Base-by-base conservation (phyloP, 2,888 invertebrate genomes). In the Harmothoe impar region DNA sequence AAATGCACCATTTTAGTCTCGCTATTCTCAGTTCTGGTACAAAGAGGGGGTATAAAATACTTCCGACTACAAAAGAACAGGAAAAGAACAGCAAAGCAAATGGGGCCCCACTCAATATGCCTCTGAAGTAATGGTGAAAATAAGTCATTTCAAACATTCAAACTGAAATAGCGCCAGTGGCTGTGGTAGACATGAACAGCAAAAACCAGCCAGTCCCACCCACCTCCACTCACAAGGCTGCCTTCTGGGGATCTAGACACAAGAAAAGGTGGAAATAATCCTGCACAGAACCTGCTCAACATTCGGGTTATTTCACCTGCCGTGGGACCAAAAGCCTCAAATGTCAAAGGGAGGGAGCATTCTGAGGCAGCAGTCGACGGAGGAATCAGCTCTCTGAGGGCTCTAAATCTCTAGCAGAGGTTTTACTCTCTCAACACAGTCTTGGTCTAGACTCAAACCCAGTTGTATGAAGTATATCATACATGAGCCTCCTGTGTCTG, bases 41-140 rank as follows among this genome's bases (percentile, higher is more conserved):
- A 43, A 10, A 43, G 10, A 43, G 3, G 43, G 3, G 43, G 10
- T 7, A 43, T 43, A 43, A 43, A 43, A 43, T 43, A 43, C 5
- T 7, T 43, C 43, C 43, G 10, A 43, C 43, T 10, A 43, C 43
- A 62, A 3, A 62, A 20, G 62, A 62, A 3, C 15, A 1, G 20
- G 62, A 62, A 62, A 62, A 20, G 15, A 62, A n/a, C 0, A 12
- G 7, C 7, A n/a, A n/a, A 5, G 12, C 3, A 62, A 1, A 20
- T 62, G 62, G 23, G 20, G n/a, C 43, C 62, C 3, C 62, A 62
- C 62, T 62, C n/a, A 20, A 20, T n/a, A 62, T 62, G 3, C 3
- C 62, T 62, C 23, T n/a, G 62, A 62, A 62, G 62, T 62, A 62
- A 62, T 62, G 20, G 62, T n/a, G 62, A 62, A 62, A 62, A 62